A percentile compares a stretch with the other conserved stretches of the same genome.
Evolutionary conservation across 2,113 vertebrate species (phyloP).

Genomic region (Ellobius talpinus): DNA sequence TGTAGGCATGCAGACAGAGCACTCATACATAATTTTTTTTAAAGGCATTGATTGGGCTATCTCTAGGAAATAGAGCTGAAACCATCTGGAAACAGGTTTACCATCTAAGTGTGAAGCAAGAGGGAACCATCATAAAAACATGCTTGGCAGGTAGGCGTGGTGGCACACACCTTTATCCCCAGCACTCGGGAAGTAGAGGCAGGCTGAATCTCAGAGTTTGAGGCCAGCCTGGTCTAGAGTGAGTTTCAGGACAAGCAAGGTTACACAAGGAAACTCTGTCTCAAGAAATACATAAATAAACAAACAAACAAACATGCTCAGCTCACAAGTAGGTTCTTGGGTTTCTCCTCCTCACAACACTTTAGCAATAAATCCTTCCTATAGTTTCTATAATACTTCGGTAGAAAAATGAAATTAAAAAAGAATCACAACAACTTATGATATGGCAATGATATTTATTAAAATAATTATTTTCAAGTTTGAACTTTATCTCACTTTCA

Average conservation of each 20-base stretch:
- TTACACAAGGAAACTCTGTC: too few relatives aligned
- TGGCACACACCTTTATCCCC: not conserved
- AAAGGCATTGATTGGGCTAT: not conserved
- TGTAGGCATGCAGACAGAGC: not conserved
- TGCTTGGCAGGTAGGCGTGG: not conserved
- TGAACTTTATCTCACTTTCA: slow-evolving; percentile 40
- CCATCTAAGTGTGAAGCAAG: not conserved
- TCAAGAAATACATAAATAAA: too few relatives aligned
- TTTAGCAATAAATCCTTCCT: slow-evolving; percentile 26
- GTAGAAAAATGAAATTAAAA: not conserved
- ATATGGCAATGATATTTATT: slow-evolving; percentile 75
- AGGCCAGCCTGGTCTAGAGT: too few relatives aligned
- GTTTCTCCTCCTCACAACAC: not conserved
- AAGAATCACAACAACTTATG: slow-evolving; percentile 45
- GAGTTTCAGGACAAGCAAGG: too few relatives aligned
- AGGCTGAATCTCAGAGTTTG: too few relatives aligned
- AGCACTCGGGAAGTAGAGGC: not conserved
- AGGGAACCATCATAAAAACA: not conserved
- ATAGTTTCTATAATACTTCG: not conserved
- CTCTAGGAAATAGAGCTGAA: not conserved
- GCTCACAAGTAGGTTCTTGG: slow-evolving; percentile 6
- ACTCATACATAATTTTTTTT: not conserved
- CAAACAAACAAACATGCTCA: not conserved
- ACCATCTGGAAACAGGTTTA: slow-evolving; percentile 33
- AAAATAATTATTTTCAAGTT: slow-evolving; percentile 69